Percentiles rank a stretch among this genome's conserved stretches.
These are phyloP conservation scores for Abscondita cerata DNA, from an alignment of 2,888 invertebrate genomes.

Conservation along the genomic window DNA sequence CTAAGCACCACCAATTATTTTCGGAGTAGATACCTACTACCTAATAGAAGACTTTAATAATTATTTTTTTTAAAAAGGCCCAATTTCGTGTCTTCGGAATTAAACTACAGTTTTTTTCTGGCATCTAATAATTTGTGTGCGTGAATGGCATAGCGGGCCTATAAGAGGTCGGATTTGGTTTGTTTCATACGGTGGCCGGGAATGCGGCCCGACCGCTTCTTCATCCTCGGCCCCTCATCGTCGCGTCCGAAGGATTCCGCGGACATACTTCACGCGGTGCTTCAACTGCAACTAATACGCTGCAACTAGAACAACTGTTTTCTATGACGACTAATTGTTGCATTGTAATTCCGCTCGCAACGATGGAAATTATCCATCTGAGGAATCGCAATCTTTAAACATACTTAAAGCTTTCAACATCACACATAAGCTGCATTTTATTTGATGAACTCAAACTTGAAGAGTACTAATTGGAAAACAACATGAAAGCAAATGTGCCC, in stretches of 20 bases:
- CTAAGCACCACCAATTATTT: too few relatives aligned
- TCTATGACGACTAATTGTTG: constrained; percentile 32
- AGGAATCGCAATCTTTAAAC: constrained; percentile 3
- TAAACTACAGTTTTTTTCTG: constrained; percentile 19
- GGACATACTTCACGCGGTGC: constrained; percentile 47
- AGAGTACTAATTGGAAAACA: constrained; percentile 28
- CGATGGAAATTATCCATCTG: constrained; percentile 12
- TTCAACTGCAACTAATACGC: constrained; percentile 35
- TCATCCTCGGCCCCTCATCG: constrained; percentile 44
- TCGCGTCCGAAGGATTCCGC: constrained; percentile 44
- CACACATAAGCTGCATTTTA: constrained; percentile 12
- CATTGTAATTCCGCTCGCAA: constrained; percentile 19
- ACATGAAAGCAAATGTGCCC: constrained; percentile 27
- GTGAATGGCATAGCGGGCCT: constrained; percentile 40
- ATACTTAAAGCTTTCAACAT: constrained; percentile 9
- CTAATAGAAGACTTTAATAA: not conserved
- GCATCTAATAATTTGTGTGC: constrained; percentile 28
- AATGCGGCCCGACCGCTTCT: constrained; percentile 50
- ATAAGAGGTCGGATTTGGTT: constrained; percentile 35
- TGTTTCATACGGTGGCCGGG: constrained; percentile 47
- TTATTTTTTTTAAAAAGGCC: not conserved
- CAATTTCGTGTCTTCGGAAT: constrained; percentile 7
- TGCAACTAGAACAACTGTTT: constrained; percentile 38
- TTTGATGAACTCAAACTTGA: constrained; percentile 16
- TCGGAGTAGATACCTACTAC: too few relatives aligned